A percentile compares a stretch with the other conserved stretches of the same genome.
phyloP scores from a whole-genome alignment of 2,113 vertebrate species.

The Porphyrio hochstetteri region DNA sequence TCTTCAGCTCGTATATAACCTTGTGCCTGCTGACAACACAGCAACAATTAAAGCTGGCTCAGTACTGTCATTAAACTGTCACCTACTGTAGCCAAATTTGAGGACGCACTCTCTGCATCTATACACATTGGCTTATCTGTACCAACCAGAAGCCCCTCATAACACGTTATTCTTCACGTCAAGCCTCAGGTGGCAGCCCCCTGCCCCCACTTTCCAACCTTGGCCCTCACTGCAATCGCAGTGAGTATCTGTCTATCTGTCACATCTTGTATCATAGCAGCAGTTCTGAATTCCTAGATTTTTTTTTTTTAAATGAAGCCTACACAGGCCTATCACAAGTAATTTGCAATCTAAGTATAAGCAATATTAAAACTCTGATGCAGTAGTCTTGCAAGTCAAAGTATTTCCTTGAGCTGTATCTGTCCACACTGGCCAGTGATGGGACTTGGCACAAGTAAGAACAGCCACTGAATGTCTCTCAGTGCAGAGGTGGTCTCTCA shows the following conservation, averaged over 20 bases:
- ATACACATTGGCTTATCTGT: not conserved
- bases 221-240: not conserved
- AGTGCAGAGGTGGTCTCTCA: not conserved
- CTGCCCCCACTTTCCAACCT: not conserved
- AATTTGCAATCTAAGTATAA: not conserved
- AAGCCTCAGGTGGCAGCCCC: not conserved
- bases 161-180: not conserved
- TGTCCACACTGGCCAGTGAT: not conserved
- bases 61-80: not conserved
- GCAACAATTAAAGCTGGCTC: not conserved
- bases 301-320: not conserved
- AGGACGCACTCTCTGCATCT: not conserved
- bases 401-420: not conserved
- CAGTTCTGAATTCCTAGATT: not conserved
- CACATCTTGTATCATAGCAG: not conserved
- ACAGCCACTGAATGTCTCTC: not conserved
- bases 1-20: not conserved
- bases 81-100: not conserved
- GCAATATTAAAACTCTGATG: not conserved
- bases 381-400: not conserved
- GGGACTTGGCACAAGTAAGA: not conserved
- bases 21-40: not conserved
- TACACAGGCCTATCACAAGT: not conserved
- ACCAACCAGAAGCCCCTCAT: not conserved
- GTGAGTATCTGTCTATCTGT: no score